phyloP scores from a whole-genome alignment of 1,140 invertebrate genomes.

The Scylla paramamosain region DNA sequence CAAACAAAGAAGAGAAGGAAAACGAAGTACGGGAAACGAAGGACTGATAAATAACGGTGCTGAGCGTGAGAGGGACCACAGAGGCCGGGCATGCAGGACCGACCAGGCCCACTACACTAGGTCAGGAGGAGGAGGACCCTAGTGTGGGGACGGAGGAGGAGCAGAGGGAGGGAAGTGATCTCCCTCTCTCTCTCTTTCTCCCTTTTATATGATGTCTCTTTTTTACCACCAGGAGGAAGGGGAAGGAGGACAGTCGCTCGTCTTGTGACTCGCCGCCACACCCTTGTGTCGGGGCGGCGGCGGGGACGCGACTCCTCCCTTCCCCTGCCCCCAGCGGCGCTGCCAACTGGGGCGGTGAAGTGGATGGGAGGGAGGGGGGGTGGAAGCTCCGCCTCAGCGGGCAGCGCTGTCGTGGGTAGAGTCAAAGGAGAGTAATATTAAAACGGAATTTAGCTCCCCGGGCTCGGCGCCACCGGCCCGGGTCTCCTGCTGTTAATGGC shows the following conservation, averaged over 20 bases:
- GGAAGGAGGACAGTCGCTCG: neutral
- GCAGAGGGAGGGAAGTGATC: neutral
- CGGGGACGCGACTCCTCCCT: neutral
- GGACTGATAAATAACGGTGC: constrained; percentile 62
- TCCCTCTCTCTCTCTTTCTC: constrained; percentile 31
- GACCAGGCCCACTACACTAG: constrained; percentile 50
- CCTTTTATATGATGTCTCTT: constrained; percentile 7
- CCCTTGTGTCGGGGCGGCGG: neutral
- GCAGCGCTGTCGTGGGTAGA: neutral
- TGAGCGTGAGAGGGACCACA: constrained; percentile 54
- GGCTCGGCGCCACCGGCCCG: neutral
- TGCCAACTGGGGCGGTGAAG: neutral
- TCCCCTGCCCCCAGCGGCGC: neutral
- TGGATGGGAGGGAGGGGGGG: neutral
- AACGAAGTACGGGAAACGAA: constrained; percentile 60
- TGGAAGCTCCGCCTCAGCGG: neutral
- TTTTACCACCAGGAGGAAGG: constrained; percentile 26
- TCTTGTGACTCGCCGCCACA: neutral
- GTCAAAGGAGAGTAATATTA: constrained; percentile 27
- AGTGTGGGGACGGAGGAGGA: constrained; percentile 34
- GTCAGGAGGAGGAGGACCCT: neutral
- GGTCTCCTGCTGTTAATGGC: neutral
- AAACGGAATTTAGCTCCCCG: constrained; percentile 50
- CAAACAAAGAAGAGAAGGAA: constrained; percentile 61
- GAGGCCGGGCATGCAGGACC: constrained; percentile 60